Percentiles rank a stretch among this genome's conserved stretches.
Conservation (phyloP, 2,797 vertebrate species). For the Sebastes aleutianus region DNA sequence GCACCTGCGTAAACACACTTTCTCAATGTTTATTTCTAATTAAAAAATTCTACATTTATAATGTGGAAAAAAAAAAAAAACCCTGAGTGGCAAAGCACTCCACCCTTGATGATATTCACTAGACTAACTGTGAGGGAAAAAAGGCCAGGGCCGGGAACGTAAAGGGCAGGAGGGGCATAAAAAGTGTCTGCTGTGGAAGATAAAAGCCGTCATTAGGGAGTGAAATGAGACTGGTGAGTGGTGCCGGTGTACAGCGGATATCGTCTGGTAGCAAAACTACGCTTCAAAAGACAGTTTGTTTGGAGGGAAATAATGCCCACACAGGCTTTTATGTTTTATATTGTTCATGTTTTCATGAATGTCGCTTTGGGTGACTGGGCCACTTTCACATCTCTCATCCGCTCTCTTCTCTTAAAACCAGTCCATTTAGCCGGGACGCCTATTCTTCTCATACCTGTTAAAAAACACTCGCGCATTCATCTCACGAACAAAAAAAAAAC, state of each 20-base stretch:
- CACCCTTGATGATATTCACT: constrained; percentile 70
- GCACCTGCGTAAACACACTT: constrained; percentile 46
- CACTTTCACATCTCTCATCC: constrained; percentile 35
- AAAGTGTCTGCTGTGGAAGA: constrained; percentile 75
- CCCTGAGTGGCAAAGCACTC: constrained; percentile 55
- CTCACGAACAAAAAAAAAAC: constrained; percentile 17
- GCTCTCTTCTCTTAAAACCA: constrained; percentile 24
- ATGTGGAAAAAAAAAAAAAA: not conserved
- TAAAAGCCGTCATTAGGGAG: constrained; percentile 79
- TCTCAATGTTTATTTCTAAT: constrained; percentile 44
- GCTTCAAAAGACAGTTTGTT: constrained; percentile 52
- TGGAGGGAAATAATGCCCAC: constrained; percentile 50
- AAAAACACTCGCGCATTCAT: constrained; percentile 5
- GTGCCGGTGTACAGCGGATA: constrained; percentile 27
- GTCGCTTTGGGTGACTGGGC: constrained; percentile 33
- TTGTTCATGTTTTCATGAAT: constrained; percentile 44
- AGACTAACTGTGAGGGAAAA: constrained; percentile 62
- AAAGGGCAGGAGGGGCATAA: constrained; percentile 76
- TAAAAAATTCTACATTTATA: constrained; percentile 46
- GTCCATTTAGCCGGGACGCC: constrained; percentile 44
- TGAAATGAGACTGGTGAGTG: constrained; percentile 66
- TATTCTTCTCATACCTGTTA: constrained; percentile 37
- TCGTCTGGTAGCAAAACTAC: constrained; percentile 23
- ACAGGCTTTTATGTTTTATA: constrained; percentile 41
- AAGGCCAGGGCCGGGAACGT: constrained; percentile 72